A percentile compares a stretch with the other conserved stretches of the same genome.
phyloP scores from a whole-genome alignment of 2,113 vertebrate species.

The Heterocephalus glaber region DNA sequence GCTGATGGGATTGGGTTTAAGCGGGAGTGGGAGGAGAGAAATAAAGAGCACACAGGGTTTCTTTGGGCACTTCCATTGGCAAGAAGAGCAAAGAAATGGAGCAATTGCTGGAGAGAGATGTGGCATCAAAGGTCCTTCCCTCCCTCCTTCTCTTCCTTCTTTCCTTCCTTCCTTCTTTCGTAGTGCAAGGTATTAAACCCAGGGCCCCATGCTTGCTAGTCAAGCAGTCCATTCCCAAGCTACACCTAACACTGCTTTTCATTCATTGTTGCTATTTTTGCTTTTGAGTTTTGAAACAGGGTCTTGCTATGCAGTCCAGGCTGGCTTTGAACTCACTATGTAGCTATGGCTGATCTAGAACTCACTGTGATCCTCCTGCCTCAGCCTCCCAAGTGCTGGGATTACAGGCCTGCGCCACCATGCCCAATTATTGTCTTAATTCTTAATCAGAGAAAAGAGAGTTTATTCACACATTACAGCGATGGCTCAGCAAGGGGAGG shows the following conservation, averaged over 20 bases:
- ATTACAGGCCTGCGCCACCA: not conserved
- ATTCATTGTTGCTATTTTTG: not conserved
- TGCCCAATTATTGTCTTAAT: not conserved
- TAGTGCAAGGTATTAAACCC: not conserved
- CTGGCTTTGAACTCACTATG: not conserved
- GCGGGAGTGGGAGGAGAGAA: not conserved
- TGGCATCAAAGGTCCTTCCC: not conserved
- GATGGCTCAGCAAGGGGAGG: not conserved
- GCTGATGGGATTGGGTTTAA: not conserved
- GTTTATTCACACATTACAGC: not conserved
- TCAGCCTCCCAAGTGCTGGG: not conserved
- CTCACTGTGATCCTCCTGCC: not conserved
- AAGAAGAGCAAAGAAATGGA: not conserved
- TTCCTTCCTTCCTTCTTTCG: not conserved
- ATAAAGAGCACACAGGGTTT: not conserved
- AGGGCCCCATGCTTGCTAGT: too few species aligned
- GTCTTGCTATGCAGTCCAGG: not conserved
- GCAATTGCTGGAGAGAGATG: not conserved
- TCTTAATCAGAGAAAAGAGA: conserved; percentile 5
- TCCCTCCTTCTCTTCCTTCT: not conserved
- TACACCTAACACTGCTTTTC: not conserved
- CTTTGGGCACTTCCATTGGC: not conserved
- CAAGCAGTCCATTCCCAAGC: not conserved
- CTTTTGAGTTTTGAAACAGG: not conserved
- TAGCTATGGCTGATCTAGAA: not conserved